phyloP scores from a whole-genome alignment of 2,888 invertebrate species.

The Cephus rjabovi region DNA sequence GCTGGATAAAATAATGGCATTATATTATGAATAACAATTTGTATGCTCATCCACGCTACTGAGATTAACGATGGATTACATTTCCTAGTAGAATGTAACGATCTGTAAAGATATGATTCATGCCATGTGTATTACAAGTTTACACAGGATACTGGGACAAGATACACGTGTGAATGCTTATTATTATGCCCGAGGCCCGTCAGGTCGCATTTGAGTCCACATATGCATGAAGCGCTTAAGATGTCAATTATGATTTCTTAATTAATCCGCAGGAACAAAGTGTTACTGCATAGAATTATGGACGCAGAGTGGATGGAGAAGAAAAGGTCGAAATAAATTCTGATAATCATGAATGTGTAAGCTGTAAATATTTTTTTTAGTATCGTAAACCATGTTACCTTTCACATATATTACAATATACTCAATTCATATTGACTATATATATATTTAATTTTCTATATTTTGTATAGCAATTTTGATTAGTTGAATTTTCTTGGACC shows the following conservation, averaged over 20 bases:
- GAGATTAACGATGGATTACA: not conserved
- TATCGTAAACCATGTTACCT: too few species aligned
- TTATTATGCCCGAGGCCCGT: not conserved
- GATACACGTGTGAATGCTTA: not conserved
- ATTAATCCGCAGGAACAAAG: too few species aligned
- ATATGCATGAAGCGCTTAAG: not conserved
- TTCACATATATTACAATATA: too few species aligned
- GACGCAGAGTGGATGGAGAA: too few species aligned
- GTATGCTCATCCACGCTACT: not conserved
- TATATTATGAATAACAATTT: not conserved
- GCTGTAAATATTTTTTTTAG: too few species aligned
- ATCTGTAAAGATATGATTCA: not conserved
- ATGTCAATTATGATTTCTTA: too few species aligned
- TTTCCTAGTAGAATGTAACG: not conserved
- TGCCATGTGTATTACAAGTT: not conserved
- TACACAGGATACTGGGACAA: not conserved
- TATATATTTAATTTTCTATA: too few species aligned
- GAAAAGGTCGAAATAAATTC: too few species aligned
- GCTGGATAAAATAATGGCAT: not conserved
- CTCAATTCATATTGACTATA: too few species aligned
- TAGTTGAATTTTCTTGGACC: not conserved
- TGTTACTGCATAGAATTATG: too few species aligned
- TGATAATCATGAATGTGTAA: too few species aligned
- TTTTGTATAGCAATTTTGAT: too few species aligned
- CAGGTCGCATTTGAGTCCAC: not conserved